Evolutionary conservation across 2,888 invertebrate genomes (phyloP).

Genomic region (Mythimna lalbum): DNA sequence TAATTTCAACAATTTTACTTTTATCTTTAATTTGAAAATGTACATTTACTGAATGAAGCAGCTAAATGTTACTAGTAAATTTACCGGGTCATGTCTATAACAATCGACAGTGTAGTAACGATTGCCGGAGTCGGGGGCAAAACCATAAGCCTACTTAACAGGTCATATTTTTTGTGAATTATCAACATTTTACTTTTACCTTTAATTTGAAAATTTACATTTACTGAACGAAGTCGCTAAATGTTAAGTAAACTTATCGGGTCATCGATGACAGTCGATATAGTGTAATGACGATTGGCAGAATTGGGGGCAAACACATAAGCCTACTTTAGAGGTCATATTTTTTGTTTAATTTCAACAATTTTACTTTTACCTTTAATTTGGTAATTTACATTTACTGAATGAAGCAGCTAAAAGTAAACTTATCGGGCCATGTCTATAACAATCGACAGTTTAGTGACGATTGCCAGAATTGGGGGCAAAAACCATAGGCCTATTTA

Average conservation of each 20-base stretch:
- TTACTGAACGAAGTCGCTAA: not conserved
- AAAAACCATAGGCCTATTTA: not conserved
- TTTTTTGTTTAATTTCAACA: slow-evolving; percentile 29
- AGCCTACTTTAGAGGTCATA: slow-evolving; percentile 49
- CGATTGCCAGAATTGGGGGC: too few species aligned
- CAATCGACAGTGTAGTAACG: not conserved
- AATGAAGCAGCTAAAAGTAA: not conserved
- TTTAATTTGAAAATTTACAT: slow-evolving; percentile 18
- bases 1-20: slow-evolving; percentile 13
- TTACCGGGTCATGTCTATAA: too few species aligned
- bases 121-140: slow-evolving; percentile 46
- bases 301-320: slow-evolving; percentile 50
- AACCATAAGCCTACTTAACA: slow-evolving; percentile 51
- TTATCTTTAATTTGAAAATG: slow-evolving; percentile 11
- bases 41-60: slow-evolving; percentile 13
- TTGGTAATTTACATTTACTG: slow-evolving; percentile 18
- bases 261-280: too few species aligned
- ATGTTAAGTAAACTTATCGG: too few species aligned
- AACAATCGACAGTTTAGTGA: too few species aligned
- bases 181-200: slow-evolving; percentile 16
- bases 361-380: slow-evolving; percentile 15
- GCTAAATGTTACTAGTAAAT: too few species aligned
- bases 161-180: slow-evolving; percentile 39
- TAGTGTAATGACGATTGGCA: slow-evolving; percentile 9
- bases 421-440: too few species aligned